Conservation (phyloP, 2,113 vertebrate genomes). For the Halichoerus grypus region DNA sequence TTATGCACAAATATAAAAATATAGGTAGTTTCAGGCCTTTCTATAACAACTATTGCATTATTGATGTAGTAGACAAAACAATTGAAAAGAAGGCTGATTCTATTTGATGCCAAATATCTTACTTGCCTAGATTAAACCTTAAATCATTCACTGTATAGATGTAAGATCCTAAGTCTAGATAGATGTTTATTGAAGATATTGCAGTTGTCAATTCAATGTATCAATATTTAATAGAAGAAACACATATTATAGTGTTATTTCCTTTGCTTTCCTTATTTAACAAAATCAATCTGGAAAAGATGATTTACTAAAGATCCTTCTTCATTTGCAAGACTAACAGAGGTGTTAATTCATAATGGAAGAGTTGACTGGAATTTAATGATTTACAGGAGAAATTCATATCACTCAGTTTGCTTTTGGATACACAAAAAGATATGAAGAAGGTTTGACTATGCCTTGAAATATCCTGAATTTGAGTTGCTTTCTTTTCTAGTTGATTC, state of each 20-base stretch:
- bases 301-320: neutral
- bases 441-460: neutral
- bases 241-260: neutral
- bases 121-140: neutral
- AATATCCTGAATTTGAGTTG: neutral
- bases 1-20: neutral
- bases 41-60: neutral
- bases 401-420: neutral
- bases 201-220: neutral
- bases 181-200: slow-evolving; percentile 25
- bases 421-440: neutral
- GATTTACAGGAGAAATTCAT: neutral
- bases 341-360: neutral
- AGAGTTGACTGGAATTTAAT: neutral
- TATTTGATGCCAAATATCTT: neutral
- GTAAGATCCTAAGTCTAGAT: neutral
- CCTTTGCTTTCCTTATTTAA: neutral
- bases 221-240: slow-evolving; percentile 45
- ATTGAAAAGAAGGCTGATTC: neutral
- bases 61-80: neutral
- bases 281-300: neutral
- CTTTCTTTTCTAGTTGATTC: neutral
- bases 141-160: neutral
- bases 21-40: neutral
- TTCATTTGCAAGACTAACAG: slow-evolving; percentile 40